Evolutionary conservation across 2,888 invertebrate species (phyloP), one percentile per base, ranked within the genome.

Genomic region (Mythimna albipuncta): DNA sequence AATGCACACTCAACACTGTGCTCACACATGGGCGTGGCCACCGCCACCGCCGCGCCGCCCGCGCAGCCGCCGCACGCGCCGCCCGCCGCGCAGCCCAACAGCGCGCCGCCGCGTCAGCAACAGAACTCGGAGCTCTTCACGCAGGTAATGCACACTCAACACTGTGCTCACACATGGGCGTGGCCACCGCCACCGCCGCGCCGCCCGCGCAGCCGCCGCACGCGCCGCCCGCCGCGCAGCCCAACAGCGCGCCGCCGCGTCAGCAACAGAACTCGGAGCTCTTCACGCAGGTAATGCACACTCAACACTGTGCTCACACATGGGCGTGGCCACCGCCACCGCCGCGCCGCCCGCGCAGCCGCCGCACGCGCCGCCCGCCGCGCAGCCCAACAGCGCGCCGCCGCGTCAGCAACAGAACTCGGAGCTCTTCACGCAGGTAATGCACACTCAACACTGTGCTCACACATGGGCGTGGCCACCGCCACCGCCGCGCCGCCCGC

Each of bases 351-450:
- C 94, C 80, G 72, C 93, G 67, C 91, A 94, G 72, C 88, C 94
- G 21, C 82, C 92, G 11, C 83, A 93, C 69, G 84, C 93, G 81
- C 79, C 80, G 76, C 93, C 93, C 19, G n/a, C 88, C 83, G 55
- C 86, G 88, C 11, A 89, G 92, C 21, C 92, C 26, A 35, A 35
- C 52, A 62, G 11, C 76, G 87, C 93, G n/a, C 89, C 87, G 63
- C 87, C 89, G 0, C 89, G 93, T 7, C 92, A 89, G 68, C 92
- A 92, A 21, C 91, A 95, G 82, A 96, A 96, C 89, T 87, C 94
- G 0, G 96, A 96, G 84, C 91, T 95, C 26, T 97, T 97, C 89
- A 92, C 96, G 77, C 96, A 97, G 94, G 97, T 97, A 79, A 44
- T 47, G 26, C 47, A 11, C 13, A 3, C 35, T 38, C 16, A 50